phyloP scores from a whole-genome alignment of 2,797 vertebrate genomes.

The Labeo calbasu region DNA sequence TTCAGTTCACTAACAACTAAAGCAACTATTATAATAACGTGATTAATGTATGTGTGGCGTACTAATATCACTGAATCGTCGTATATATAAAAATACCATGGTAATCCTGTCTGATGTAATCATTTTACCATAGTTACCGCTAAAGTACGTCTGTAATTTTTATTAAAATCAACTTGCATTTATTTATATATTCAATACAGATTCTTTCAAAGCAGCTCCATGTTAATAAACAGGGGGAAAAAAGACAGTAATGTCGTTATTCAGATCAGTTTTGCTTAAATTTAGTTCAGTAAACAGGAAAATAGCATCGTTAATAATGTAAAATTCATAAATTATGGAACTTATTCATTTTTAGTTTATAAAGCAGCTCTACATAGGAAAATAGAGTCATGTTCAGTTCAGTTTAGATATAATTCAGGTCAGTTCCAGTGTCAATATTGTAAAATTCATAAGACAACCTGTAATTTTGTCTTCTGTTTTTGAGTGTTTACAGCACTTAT shows the following conservation, averaged over 20 bases:
- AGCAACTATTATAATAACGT: not conserved
- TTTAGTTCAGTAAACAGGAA: not conserved
- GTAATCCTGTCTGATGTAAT: not conserved
- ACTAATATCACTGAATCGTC: not conserved
- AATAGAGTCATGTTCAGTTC: too few relatives aligned
- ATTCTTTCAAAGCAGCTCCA: not conserved
- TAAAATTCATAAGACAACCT: not conserved
- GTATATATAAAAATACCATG: not conserved
- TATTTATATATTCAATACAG: not conserved
- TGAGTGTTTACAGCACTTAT: not conserved
- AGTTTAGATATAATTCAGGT: too few relatives aligned
- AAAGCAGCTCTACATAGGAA: not conserved
- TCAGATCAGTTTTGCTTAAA: not conserved
- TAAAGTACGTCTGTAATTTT: not conserved
- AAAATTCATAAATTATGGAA: too few relatives aligned
- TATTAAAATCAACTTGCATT: not conserved
- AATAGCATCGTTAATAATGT: too few relatives aligned
- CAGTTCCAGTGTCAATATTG: not conserved
- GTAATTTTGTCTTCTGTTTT: not conserved
- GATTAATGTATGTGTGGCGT: not conserved
- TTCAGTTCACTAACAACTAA: not conserved
- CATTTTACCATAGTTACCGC: not conserved
- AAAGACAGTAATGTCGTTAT: not conserved
- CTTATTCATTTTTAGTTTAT: not conserved
- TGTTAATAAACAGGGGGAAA: too few relatives aligned